Percentiles rank a stretch among this genome's conserved stretches.
phyloP scores from a whole-genome alignment of 1,140 invertebrate genomes.

The Orius laevigatus region DNA sequence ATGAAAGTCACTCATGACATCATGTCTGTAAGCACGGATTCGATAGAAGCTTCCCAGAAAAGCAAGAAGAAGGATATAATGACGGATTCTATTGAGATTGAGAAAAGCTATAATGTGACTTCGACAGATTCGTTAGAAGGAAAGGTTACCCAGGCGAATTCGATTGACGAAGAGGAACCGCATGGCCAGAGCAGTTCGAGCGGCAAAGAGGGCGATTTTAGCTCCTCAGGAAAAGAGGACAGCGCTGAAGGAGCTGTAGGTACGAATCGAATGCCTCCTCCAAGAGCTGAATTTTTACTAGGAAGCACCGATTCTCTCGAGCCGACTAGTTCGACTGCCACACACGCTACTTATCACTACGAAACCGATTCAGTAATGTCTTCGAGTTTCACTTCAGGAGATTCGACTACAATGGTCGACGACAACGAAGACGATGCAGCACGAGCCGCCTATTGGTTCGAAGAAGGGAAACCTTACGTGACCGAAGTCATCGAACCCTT shows the following conservation, averaged over 20 bases:
- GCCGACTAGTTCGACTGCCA: constrained; percentile 56
- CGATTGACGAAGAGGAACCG: constrained; percentile 30
- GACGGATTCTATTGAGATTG: constrained; percentile 34
- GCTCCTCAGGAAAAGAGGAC: constrained; percentile 30
- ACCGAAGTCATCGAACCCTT: constrained; percentile 31
- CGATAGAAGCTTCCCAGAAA: constrained; percentile 35
- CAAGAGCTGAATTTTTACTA: constrained; percentile 29
- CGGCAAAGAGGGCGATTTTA: constrained; percentile 29
- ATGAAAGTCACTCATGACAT: constrained; percentile 31
- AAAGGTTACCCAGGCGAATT: constrained; percentile 29
- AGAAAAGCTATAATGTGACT: constrained; percentile 27
- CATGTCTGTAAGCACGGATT: constrained; percentile 44
- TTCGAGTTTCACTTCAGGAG: constrained; percentile 59
- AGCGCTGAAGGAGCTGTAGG: constrained; percentile 20
- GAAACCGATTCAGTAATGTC: constrained; percentile 68
- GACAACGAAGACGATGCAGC: constrained; percentile 41
- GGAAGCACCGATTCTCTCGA: constrained; percentile 52
- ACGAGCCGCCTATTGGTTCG: constrained; percentile 27
- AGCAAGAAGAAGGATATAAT: constrained; percentile 24
- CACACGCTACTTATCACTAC: constrained; percentile 65
- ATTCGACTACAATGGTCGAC: constrained; percentile 55
- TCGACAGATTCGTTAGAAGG: constrained; percentile 21
- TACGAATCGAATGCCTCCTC: constrained; percentile 27
- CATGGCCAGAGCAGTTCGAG: constrained; percentile 28
- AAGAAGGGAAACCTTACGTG: constrained; percentile 28